Conservation (phyloP, 2,113 vertebrate genomes). For the Poecile atricapillus region DNA sequence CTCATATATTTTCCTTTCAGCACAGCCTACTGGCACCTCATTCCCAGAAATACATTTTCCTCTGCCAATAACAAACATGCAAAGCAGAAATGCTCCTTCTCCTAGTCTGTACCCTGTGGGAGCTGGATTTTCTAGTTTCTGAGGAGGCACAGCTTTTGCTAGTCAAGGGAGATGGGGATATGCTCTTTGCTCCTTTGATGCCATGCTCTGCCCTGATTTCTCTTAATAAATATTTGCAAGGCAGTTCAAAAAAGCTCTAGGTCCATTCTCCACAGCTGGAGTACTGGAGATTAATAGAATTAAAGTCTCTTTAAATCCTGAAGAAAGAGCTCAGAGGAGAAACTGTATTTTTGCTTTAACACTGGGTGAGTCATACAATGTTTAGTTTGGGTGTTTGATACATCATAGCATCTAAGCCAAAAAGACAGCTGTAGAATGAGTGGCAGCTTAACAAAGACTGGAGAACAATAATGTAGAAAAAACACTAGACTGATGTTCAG, state of each 20-base stretch:
- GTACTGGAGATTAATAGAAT: constrained; percentile 18
- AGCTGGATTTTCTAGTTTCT: background rate
- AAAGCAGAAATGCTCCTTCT: background rate
- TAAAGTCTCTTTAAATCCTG: background rate
- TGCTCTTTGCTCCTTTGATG: background rate
- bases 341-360: background rate
- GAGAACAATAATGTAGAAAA: background rate
- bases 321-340: background rate
- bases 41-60: background rate
- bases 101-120: background rate
- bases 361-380: background rate
- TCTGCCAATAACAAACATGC: background rate
- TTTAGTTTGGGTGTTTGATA: constrained; percentile 34
- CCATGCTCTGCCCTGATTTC: background rate
- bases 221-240: constrained; percentile 3
- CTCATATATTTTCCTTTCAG: background rate
- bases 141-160: background rate
- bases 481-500: background rate
- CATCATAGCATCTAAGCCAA: background rate
- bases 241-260: background rate
- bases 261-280: background rate
- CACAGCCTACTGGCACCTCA: background rate
- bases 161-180: background rate
- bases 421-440: constrained; percentile 17
- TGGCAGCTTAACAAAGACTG: constrained; percentile 10